Conservation (phyloP, 1,140 invertebrate species). For the Eupristina koningsbergeri region DNA sequence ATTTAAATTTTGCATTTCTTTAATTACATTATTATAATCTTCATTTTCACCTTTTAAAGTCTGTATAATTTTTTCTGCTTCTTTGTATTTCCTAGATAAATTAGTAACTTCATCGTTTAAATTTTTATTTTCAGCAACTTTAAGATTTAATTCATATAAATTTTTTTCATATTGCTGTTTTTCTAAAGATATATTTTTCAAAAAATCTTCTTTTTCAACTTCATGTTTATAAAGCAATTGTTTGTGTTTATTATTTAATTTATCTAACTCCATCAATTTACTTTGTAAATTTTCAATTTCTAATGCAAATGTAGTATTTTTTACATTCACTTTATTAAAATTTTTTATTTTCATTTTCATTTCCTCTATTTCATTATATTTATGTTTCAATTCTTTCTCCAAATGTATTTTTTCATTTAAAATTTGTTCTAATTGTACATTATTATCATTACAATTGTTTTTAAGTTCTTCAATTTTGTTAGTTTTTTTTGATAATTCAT, state of each 20-base stretch:
- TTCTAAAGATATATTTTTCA: conserved; percentile 32
- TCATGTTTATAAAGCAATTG: conserved; percentile 17
- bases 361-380: conserved; percentile 65
- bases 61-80: conserved; percentile 44
- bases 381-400: conserved; percentile 62
- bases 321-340: conserved; percentile 48
- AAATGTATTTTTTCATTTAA: conserved; percentile 51
- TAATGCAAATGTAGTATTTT: conserved; percentile 55
- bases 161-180: conserved; percentile 17
- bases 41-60: conserved; percentile 50
- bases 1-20: conserved; percentile 44
- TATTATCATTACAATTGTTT: conserved; percentile 41
- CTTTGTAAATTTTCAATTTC: conserved; percentile 59
- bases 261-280: conserved; percentile 53
- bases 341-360: conserved; percentile 61
- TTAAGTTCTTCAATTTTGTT: conserved; percentile 65
- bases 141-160: conserved; percentile 17
- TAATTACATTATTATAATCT: conserved; percentile 40
- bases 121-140: conserved; percentile 27
- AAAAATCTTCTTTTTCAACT: conserved; percentile 41
- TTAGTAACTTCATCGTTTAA: conserved; percentile 37
- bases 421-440: conserved; percentile 65
- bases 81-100: conserved; percentile 45
- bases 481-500: conserved; percentile 55
- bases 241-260: conserved; percentile 44